Evolutionary conservation across 2,113 vertebrate species (phyloP).

Genomic region (Sebastes schlegelii): DNA sequence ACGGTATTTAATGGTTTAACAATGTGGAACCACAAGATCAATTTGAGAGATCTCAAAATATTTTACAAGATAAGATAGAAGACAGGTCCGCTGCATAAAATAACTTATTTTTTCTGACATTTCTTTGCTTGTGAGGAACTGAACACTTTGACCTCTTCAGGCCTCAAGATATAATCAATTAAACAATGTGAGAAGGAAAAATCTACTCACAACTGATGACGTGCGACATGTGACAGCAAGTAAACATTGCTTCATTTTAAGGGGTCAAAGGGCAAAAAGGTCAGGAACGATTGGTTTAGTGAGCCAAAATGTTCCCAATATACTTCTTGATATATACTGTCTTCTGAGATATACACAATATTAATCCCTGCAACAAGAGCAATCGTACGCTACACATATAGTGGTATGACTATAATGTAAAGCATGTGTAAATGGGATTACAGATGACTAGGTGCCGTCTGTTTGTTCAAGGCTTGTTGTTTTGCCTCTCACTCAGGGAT

Average conservation of each 20-base stretch:
- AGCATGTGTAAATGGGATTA: neutral
- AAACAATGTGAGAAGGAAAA: neutral
- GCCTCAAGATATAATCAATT: neutral
- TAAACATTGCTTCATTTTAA: neutral
- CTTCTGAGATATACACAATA: neutral
- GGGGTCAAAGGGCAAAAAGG: neutral
- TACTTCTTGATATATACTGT: neutral
- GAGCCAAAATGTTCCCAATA: neutral
- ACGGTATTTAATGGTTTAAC: neutral
- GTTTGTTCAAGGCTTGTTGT: constrained; percentile 20
- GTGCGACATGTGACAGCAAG: neutral
- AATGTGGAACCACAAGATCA: neutral
- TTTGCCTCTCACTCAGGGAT: constrained; percentile 52
- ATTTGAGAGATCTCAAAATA: neutral
- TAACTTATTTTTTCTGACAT: neutral
- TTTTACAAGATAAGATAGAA: neutral
- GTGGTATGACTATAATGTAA: neutral
- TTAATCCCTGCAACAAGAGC: neutral
- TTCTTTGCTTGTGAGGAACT: neutral
- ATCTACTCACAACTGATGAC: neutral
- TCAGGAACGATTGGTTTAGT: neutral
- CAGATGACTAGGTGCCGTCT: neutral
- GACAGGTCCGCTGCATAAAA: neutral
- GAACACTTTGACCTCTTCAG: neutral
- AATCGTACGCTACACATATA: neutral